Evolutionary conservation across 2,113 vertebrate species (phyloP).

Genomic region (Grallaria varia): DNA sequence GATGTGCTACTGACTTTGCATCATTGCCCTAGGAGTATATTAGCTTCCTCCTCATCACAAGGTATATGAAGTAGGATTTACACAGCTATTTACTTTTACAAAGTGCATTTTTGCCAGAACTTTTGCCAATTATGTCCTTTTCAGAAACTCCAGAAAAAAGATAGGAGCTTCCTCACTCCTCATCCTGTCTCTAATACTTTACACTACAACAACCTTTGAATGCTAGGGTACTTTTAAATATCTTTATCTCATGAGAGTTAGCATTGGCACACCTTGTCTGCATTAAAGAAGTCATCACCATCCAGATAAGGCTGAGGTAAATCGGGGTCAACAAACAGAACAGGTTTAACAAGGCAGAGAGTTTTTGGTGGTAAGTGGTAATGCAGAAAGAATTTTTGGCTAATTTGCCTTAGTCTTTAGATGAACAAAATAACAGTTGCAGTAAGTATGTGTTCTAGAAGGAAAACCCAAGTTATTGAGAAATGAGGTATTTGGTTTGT

Average conservation of each 20-base stretch:
- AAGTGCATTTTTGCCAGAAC: not conserved
- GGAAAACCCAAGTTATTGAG: not conserved
- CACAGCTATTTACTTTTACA: not conserved
- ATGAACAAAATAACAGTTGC: not conserved
- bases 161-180: not conserved
- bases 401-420: not conserved
- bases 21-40: not conserved
- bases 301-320: not conserved
- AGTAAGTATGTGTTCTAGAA: not conserved
- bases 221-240: not conserved
- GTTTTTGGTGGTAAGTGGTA: not conserved
- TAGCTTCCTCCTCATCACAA: not conserved
- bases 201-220: not conserved
- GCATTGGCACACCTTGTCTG: not conserved
- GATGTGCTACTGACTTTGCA: not conserved
- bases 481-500: not conserved
- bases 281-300: not conserved
- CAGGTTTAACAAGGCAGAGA: not conserved
- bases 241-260: not conserved
- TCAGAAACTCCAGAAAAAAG: not conserved
- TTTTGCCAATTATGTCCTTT: not conserved
- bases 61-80: not conserved
- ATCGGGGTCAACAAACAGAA: not conserved
- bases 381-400: not conserved
- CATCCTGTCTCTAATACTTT: not conserved